phyloP scores from a whole-genome alignment of 2,113 vertebrate genomes.

The Archocentrus centrarchus region DNA sequence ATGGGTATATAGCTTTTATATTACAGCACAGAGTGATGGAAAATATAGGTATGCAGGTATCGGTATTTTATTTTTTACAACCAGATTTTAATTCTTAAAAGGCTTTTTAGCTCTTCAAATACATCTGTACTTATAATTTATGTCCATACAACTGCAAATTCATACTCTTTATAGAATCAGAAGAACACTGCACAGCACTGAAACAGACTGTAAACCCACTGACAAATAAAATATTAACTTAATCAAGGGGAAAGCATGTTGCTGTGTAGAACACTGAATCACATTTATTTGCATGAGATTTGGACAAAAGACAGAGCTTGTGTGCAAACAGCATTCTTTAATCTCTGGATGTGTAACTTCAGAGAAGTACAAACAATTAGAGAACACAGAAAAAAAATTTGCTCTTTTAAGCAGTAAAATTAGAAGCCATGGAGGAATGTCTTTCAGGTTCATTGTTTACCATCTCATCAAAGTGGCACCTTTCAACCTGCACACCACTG shows the following conservation, averaged over 20 bases:
- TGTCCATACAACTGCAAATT: neutral
- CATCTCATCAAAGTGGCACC: slow-evolving; percentile 37
- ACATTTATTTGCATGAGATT: slow-evolving; percentile 9
- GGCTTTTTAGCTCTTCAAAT: neutral
- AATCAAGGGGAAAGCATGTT: slow-evolving; percentile 16
- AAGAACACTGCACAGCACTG: neutral
- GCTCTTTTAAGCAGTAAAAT: neutral
- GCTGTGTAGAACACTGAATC: slow-evolving; percentile 6
- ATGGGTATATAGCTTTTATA: slow-evolving; percentile 30
- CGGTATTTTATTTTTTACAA: slow-evolving; percentile 5
- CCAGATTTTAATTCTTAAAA: neutral
- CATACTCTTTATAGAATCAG: neutral
- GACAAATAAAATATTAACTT: slow-evolving; percentile 11
- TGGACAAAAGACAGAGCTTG: neutral
- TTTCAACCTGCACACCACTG: slow-evolving; percentile 21
- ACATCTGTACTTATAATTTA: neutral
- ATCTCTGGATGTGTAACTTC: slow-evolving; percentile 1
- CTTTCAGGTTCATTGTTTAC: slow-evolving; percentile 49
- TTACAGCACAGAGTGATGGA: slow-evolving; percentile 21
- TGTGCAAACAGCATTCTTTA: slow-evolving; percentile 1
- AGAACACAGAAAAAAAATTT: neutral
- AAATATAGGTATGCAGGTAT: slow-evolving; percentile 14
- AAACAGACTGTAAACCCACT: neutral
- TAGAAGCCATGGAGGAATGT: neutral
- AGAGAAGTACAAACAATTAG: slow-evolving; percentile 3